Evolutionary conservation across 2,113 vertebrate genomes (phyloP).

Genomic region (Tylochromis polylepis): DNA sequence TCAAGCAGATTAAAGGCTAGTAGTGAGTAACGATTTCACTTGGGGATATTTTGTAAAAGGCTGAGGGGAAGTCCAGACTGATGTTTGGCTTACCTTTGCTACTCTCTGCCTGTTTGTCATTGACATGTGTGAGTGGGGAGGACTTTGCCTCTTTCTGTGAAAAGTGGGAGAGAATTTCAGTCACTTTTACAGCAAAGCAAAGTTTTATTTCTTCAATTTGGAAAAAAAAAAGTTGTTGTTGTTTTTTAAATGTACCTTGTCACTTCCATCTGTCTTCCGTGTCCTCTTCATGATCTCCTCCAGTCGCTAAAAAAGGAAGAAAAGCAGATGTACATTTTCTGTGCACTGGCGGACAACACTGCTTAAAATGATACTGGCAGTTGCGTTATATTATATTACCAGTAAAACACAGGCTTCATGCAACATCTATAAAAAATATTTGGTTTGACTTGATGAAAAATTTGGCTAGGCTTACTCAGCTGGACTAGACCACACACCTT

Average conservation of each 20-base stretch:
- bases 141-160: conserved; percentile 76
- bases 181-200: background rate
- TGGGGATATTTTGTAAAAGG: background rate
- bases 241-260: conserved; percentile 77
- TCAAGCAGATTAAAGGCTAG: conserved; percentile 3
- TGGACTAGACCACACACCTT: background rate
- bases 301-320: conserved; percentile 78
- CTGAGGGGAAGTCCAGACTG: background rate
- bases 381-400: background rate
- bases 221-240: background rate
- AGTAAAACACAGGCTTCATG: background rate
- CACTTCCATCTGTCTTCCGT: conserved; percentile 81
- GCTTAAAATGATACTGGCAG: background rate
- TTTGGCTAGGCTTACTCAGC: background rate
- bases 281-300: conserved; percentile 99
- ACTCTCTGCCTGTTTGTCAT: conserved; percentile 76
- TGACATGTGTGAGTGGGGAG: conserved; percentile 41
- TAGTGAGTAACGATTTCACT: background rate
- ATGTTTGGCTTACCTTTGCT: conserved; percentile 67
- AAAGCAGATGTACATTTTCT: background rate
- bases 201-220: background rate
- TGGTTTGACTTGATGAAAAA: background rate
- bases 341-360: background rate
- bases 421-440: background rate
- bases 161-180: background rate